Evolutionary conservation across 2,888 invertebrate genomes (phyloP).

Genomic region (Villa cingulata): DNA sequence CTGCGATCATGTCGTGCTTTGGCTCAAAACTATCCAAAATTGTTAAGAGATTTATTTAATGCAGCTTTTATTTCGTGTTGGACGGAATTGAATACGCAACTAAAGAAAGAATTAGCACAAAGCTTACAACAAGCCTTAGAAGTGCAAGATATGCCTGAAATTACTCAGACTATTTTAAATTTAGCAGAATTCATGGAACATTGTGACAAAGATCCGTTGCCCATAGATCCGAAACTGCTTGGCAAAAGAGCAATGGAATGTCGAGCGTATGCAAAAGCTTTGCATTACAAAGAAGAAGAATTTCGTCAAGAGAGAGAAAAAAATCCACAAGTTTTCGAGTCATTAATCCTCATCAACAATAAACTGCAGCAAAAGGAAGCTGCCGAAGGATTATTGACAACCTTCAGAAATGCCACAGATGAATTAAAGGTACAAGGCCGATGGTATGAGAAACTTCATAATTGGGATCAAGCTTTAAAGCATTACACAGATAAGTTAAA

Average conservation of each 20-base stretch:
- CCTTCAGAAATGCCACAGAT: slow-evolving; percentile 54
- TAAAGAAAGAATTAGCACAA: slow-evolving; percentile 71
- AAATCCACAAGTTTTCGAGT: slow-evolving; percentile 79
- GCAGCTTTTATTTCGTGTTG: slow-evolving; percentile 98
- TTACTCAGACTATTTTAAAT: slow-evolving; percentile 92
- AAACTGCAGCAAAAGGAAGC: slow-evolving; percentile 97
- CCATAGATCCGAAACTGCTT: slow-evolving; percentile 72
- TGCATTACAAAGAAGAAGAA: slow-evolving; percentile 74
- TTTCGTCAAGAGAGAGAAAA: slow-evolving; percentile 60
- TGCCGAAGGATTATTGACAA: slow-evolving; percentile 83
- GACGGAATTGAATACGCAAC: slow-evolving; percentile 71
- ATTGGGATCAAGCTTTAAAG: slow-evolving; percentile 92
- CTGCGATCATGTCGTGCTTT: slow-evolving; percentile 82
- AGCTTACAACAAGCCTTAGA: slow-evolving; percentile 80
- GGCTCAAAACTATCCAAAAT: slow-evolving; percentile 86
- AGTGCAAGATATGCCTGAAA: slow-evolving; percentile 87
- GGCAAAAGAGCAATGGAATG: slow-evolving; percentile 93
- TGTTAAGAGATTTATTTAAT: slow-evolving; percentile 94
- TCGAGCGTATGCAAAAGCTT: slow-evolving; percentile 53
- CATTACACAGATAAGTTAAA: slow-evolving; percentile 68
- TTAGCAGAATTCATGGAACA: slow-evolving; percentile 99
- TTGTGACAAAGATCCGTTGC: slow-evolving; percentile 89
- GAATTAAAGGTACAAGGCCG: slow-evolving; percentile 57
- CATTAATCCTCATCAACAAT: slow-evolving; percentile 92
- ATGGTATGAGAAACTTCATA: slow-evolving; percentile 98